Base-by-base conservation (phyloP, 23 tunicate genomes). In the Corella eumyota region DNA sequence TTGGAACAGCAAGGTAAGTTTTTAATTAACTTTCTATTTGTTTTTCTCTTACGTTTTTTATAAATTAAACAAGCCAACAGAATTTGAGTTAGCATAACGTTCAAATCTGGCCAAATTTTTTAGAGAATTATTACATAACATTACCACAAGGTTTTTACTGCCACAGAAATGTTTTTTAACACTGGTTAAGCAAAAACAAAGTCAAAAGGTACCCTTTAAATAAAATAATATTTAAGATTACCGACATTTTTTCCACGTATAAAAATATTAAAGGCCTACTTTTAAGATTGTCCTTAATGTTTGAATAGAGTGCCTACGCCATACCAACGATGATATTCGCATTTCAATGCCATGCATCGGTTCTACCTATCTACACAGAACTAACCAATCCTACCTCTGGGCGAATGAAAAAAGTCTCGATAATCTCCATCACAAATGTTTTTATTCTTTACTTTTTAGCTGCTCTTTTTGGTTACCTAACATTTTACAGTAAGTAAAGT, bases 311-410 rank as follows among this genome's bases (percentile, higher is more conserved):
- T 32, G 93, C 98, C 4, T 92, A 92, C 60, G 98, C 98, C 17
- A 90, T 92, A 27, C 98, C 98, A 1, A 92, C 98, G 23, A 92
- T 92, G 98, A 93, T 92, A 48, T 92, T 92, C 67, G 98, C 98
- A 1, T 92, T 92, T 47, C 98, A 92, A 62, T 92, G 98, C 47
- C 98, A 92, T 45, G 98, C 98, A n/a, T 92, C 98, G 21, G 98
- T 92, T 25, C 71, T 92, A 33, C 98, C 98, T 2, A 92, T 92
- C 20, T 92, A 92, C 59, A 65, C 91, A 22, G 98, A 92, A 46
- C 72, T 92, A 30, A 49, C 53, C 32, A 77, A 77, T 21, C 98
- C 98, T 56, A 81, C 98, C 13, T 56, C 66, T n/a, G 23, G 59
- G n/a, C 57, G 92, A 46, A 92, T 92, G 98, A 72, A 69, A 56